Evolutionary conservation across 2,888 invertebrate species (phyloP).

Genomic region (Xanthorhoe designata): DNA sequence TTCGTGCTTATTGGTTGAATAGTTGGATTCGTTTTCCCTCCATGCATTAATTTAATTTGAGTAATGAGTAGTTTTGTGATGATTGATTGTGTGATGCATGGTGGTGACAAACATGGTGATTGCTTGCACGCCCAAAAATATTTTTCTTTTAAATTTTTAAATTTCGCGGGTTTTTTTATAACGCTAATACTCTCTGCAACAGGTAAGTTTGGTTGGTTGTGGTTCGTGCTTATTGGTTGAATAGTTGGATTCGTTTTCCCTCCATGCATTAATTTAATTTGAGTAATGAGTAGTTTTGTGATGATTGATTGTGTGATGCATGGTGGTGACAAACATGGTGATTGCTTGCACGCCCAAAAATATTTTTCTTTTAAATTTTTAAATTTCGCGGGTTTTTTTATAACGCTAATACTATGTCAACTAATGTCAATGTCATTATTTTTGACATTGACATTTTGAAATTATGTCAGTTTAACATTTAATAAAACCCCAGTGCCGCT

Average conservation of each 20-base stretch:
- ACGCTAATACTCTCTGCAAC: background rate
- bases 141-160: background rate
- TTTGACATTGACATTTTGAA: background rate
- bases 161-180: background rate
- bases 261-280: too few relatives aligned
- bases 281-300: too few relatives aligned
- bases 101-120: too few relatives aligned
- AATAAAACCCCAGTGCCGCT: too few relatives aligned
- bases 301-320: background rate
- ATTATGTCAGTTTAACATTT: too few relatives aligned
- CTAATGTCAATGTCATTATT: too few relatives aligned
- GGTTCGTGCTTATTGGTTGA: background rate
- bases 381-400: background rate
- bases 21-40: background rate
- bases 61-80: too few relatives aligned
- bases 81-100: background rate
- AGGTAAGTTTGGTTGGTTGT: slow-evolving; percentile 13
- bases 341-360: too few relatives aligned
- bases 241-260: background rate
- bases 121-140: too few relatives aligned
- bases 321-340: too few relatives aligned
- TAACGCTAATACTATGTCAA: too few relatives aligned
- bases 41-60: too few relatives aligned
- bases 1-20: background rate
- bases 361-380: background rate